Evolutionary conservation across 2,113 vertebrate species (phyloP).

Genomic region (Phocoena phocoena): DNA sequence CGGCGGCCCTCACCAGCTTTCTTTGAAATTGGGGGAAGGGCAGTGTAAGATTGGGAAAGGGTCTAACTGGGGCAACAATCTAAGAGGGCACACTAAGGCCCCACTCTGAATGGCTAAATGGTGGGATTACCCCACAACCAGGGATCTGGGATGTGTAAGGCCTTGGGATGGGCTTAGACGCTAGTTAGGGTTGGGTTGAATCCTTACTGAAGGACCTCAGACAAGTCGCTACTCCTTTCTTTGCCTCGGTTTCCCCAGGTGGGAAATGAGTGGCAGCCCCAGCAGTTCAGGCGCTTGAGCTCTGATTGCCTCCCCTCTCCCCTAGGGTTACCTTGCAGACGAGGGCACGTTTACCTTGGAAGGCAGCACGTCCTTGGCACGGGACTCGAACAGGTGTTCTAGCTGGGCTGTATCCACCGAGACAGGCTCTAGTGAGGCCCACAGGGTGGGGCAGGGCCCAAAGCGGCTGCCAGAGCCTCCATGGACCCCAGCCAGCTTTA

Average conservation of each 20-base stretch:
- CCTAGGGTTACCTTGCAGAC: not conserved
- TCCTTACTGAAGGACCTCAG: not conserved
- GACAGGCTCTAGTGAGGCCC: slow-evolving; percentile 93
- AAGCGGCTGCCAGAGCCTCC: slow-evolving; percentile 31
- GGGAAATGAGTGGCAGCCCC: not conserved
- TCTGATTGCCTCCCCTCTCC: not conserved
- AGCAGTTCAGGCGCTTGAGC: not conserved
- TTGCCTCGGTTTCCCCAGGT: not conserved
- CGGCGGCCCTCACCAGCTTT: slow-evolving; percentile 91
- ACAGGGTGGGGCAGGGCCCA: slow-evolving; percentile 87
- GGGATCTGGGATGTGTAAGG: not conserved
- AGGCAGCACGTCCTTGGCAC: slow-evolving; percentile 90
- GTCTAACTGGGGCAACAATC: not conserved
- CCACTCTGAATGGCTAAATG: not conserved
- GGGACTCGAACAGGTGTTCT: slow-evolving; percentile 96
- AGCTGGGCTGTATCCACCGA: slow-evolving; percentile 89
- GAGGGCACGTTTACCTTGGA: slow-evolving; percentile 87
- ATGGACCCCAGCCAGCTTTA: slow-evolving; percentile 84
- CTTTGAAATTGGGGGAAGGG: slow-evolving; percentile 78
- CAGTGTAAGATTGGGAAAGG: not conserved
- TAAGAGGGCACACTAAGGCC: not conserved
- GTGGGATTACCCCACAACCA: not conserved
- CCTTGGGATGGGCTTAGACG: not conserved
- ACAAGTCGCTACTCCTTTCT: not conserved
- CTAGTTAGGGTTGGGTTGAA: not conserved